Evolutionary conservation across 2,113 vertebrate species (phyloP).

Genomic region (Trogon surrucura): DNA sequence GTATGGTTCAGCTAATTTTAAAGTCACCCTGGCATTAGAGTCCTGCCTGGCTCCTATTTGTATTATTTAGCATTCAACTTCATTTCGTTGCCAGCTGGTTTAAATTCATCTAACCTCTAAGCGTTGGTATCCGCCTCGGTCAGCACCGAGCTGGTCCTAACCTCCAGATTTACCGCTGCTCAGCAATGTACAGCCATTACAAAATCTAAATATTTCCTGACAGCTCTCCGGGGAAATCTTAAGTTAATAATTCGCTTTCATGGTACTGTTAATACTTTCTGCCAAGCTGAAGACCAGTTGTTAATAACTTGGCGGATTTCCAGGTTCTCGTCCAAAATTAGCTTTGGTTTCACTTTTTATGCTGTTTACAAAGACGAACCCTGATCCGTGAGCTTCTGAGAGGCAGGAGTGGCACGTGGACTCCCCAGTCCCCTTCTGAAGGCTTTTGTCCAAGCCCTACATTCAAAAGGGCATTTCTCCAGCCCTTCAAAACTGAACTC

Average conservation of each 20-base stretch:
- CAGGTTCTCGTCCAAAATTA: slow-evolving; percentile 9
- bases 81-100: background rate
- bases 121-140: background rate
- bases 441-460: background rate
- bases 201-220: slow-evolving; percentile 27
- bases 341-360: background rate
- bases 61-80: background rate
- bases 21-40: background rate
- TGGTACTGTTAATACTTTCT: slow-evolving; percentile 17
- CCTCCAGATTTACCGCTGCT: background rate
- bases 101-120: background rate
- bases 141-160: background rate
- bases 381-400: background rate
- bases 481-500: background rate
- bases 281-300: background rate
- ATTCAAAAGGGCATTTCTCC: background rate
- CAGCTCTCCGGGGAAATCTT: background rate
- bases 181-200: background rate
- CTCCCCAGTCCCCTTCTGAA: background rate
- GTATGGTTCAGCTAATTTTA: background rate
- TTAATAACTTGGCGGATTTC: slow-evolving; percentile 54
- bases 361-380: background rate
- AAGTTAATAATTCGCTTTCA: slow-evolving; percentile 28
- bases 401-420: background rate
- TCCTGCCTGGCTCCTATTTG: background rate